phyloP scores from a whole-genome alignment of 2,888 invertebrate genomes.

The Ochropacha duplaris region DNA sequence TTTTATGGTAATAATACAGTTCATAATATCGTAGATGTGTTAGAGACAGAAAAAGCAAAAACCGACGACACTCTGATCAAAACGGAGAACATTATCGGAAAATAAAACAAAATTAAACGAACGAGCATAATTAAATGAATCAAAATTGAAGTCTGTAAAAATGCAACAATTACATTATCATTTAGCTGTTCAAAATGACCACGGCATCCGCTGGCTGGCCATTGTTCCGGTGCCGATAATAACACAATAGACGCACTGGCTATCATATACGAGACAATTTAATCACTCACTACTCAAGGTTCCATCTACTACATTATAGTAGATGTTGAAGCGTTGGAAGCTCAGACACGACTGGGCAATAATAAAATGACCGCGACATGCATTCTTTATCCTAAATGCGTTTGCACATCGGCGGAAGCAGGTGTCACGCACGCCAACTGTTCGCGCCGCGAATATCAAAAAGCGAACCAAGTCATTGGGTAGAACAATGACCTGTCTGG shows the following conservation, averaged over 20 bases:
- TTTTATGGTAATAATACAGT: background rate
- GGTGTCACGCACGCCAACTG: slow-evolving; percentile 67
- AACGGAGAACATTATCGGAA: background rate
- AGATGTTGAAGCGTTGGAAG: slow-evolving; percentile 21
- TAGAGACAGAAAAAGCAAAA: background rate
- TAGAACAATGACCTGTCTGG: slow-evolving; percentile 64
- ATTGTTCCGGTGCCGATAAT: slow-evolving; percentile 41
- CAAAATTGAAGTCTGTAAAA: background rate
- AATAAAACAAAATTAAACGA: background rate
- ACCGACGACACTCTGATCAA: too few species aligned
- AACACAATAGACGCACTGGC: slow-evolving; percentile 18
- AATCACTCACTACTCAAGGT: background rate
- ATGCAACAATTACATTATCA: slow-evolving; percentile 26
- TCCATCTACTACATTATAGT: background rate
- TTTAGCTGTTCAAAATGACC: slow-evolving; percentile 27
- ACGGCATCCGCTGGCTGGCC: slow-evolving; percentile 31
- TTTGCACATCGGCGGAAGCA: slow-evolving; percentile 60
- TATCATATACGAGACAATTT: slow-evolving; percentile 2
- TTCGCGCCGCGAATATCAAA: slow-evolving; percentile 63
- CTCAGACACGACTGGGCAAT: slow-evolving; percentile 38
- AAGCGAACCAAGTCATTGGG: slow-evolving; percentile 25
- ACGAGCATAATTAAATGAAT: background rate
- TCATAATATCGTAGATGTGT: background rate
- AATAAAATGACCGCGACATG: slow-evolving; percentile 25
- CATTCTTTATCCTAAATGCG: slow-evolving; percentile 49